Conservation (phyloP, 2,888 invertebrate species). For the Anoplius nigerrimus region DNA sequence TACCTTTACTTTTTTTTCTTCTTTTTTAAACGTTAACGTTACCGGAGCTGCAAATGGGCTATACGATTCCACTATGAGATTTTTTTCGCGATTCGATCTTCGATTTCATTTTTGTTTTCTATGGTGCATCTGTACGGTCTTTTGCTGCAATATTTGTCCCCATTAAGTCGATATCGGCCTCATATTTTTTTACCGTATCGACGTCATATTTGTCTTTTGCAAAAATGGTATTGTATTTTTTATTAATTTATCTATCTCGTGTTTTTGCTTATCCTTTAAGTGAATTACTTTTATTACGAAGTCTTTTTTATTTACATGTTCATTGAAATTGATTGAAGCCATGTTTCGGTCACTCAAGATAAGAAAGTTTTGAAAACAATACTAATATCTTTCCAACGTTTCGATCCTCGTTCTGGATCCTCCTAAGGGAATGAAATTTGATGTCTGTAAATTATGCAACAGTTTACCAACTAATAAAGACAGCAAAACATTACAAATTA, state of each 20-base stretch:
- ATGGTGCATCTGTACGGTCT: no score
- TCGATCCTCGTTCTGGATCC: no score
- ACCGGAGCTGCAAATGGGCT: slow-evolving; percentile 50
- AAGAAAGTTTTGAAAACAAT: no score
- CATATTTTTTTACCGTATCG: slow-evolving; percentile 44
- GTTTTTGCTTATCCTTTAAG: background rate
- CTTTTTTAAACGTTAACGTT: slow-evolving; percentile 28
- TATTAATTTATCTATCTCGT: slow-evolving; percentile 16
- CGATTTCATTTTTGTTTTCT: no score
- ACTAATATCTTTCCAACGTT: no score
- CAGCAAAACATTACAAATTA: no score
- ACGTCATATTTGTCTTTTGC: slow-evolving; percentile 50
- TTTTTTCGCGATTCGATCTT: no score
- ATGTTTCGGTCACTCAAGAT: no score
- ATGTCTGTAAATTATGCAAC: no score
- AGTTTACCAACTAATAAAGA: no score
- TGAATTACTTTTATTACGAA: slow-evolving; percentile 6
- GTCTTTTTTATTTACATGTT: slow-evolving; percentile 33
- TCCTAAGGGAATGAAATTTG: no score
- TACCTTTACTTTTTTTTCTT: slow-evolving; percentile 11
- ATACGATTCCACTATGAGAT: slow-evolving; percentile 52
- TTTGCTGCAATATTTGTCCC: slow-evolving; percentile 44
- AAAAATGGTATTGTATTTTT: slow-evolving; percentile 38
- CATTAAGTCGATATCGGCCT: slow-evolving; percentile 43
- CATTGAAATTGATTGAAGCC: background rate